These are phyloP conservation scores for Tachysurus fulvidraco DNA, from an alignment of 2,113 vertebrate genomes.

Conservation along the genomic window DNA sequence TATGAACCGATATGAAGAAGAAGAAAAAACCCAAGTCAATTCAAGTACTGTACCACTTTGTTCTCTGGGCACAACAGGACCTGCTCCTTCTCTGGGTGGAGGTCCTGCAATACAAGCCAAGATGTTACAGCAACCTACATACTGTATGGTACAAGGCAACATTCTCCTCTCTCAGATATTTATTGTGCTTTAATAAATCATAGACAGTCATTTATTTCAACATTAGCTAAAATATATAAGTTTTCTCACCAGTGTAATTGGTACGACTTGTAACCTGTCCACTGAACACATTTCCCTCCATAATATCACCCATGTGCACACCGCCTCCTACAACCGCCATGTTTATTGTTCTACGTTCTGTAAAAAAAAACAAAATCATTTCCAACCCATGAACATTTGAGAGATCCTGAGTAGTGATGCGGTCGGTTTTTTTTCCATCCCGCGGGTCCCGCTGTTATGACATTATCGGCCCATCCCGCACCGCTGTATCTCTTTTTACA, in stretches of 20 bases:
- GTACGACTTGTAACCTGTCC: no score
- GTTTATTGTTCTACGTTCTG: neutral
- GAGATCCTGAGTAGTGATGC: no score
- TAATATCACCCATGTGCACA: neutral
- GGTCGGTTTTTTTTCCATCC: no score
- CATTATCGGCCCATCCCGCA: no score
- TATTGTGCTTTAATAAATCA: neutral
- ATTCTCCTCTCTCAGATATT: neutral
- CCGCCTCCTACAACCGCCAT: neutral
- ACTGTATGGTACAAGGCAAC: neutral
- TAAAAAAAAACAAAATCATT: neutral
- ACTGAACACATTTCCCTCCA: neutral
- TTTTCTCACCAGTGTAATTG: slow-evolving; percentile 22
- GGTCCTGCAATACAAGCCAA: slow-evolving; percentile 4
- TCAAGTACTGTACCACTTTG: slow-evolving; percentile 34
- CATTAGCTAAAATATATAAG: no score
- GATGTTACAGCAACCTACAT: neutral
- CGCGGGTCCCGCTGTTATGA: no score
- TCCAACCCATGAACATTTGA: neutral
- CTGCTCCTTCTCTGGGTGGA: neutral
- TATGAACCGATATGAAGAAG: no score
- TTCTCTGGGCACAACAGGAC: slow-evolving; percentile 48
- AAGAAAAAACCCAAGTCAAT: neutral
- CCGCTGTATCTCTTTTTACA: no score
- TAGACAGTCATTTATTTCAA: neutral